These are phyloP conservation scores for Malacoraja senta DNA, from an alignment of 2,797 vertebrate species.

Conservation along the genomic window DNA sequence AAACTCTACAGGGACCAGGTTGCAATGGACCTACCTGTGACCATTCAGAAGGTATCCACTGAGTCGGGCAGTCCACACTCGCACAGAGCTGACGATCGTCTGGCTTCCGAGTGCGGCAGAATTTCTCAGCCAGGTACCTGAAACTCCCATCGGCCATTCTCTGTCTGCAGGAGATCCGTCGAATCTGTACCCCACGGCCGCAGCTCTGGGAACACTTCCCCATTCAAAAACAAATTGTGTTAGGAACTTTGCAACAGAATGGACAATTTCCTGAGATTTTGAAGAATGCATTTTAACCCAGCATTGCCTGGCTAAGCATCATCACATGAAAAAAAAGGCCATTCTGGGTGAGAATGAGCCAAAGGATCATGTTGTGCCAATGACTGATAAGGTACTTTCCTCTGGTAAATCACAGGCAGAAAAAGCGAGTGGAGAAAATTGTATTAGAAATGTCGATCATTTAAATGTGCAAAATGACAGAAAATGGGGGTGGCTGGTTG, in stretches of 20 bases:
- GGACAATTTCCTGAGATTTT: background rate
- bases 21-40: constrained; percentile 65
- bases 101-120: constrained; percentile 65
- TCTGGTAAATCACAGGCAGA: background rate
- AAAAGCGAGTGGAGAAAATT: background rate
- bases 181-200: constrained; percentile 69
- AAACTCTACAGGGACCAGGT: background rate
- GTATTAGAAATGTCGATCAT: background rate
- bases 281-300: background rate
- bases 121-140: constrained; percentile 77
- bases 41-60: constrained; percentile 80
- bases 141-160: constrained; percentile 81
- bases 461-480: background rate
- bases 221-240: background rate
- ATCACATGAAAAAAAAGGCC: background rate
- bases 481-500: no score
- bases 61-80: constrained; percentile 69
- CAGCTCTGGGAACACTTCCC: constrained; percentile 82
- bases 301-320: background rate
- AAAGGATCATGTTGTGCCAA: no score
- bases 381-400: background rate
- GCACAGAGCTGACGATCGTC: constrained; percentile 63
- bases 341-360: background rate
- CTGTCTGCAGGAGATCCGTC: constrained; percentile 76
- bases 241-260: background rate